A percentile compares a stretch with the other conserved stretches of the same genome.
Evolutionary conservation across 2,797 vertebrate genomes (phyloP).

Genomic region (Sebastes steindachneri): DNA sequence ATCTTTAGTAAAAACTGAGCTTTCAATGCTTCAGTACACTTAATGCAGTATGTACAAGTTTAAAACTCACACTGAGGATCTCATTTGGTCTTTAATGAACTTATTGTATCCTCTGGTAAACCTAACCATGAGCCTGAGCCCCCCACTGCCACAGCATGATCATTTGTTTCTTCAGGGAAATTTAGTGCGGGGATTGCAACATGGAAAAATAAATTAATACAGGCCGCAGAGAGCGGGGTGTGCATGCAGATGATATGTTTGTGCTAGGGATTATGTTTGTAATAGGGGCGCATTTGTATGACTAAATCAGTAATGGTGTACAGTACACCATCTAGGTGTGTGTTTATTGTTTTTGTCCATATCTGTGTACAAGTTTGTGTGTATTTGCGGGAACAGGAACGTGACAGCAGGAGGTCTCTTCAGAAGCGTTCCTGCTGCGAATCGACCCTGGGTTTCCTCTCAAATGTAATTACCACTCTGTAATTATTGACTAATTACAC

Average conservation of each 20-base stretch:
- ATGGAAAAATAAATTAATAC: slow-evolving; percentile 50
- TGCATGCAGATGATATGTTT: slow-evolving; percentile 48
- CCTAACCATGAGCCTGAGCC: slow-evolving; percentile 12
- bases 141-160: neutral
- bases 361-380: neutral
- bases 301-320: slow-evolving; percentile 37
- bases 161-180: slow-evolving; percentile 50
- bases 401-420: slow-evolving; percentile 68
- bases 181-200: slow-evolving; percentile 15
- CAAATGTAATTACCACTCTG: slow-evolving; percentile 85
- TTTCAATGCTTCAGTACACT: slow-evolving; percentile 12
- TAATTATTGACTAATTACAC: slow-evolving; percentile 89
- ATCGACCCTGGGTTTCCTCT: slow-evolving; percentile 79
- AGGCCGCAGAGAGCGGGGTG: slow-evolving; percentile 39
- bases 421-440: slow-evolving; percentile 75
- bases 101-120: slow-evolving; percentile 30
- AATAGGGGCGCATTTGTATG: slow-evolving; percentile 37
- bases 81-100: slow-evolving; percentile 33
- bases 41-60: neutral
- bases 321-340: slow-evolving; percentile 26
- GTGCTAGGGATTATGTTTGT: slow-evolving; percentile 51
- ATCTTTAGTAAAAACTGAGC: neutral
- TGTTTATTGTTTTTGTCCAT: slow-evolving; percentile 30
- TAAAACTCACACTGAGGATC: neutral
- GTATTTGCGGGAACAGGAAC: slow-evolving; percentile 24